Evolutionary conservation across 2,113 vertebrate genomes (phyloP).

Genomic region (Budorcas taxicolor): DNA sequence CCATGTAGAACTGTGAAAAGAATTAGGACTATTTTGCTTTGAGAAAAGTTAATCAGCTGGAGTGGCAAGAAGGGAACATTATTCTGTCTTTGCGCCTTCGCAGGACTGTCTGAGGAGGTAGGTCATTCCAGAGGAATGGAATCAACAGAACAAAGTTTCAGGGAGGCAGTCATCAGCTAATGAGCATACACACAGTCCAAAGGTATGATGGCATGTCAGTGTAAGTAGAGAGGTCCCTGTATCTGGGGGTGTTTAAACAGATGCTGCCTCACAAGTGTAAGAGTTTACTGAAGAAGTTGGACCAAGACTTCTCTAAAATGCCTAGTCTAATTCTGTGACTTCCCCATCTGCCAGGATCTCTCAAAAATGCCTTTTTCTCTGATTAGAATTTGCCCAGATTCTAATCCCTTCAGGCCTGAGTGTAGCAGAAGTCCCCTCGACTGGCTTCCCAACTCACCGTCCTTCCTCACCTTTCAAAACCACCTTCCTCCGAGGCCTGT

Average conservation of each 20-base stretch:
- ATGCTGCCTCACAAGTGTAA: neutral
- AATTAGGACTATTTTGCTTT: neutral
- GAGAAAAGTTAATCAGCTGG: neutral
- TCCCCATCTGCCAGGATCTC: neutral
- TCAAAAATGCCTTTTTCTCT: neutral
- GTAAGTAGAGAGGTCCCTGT: neutral
- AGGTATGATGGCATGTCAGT: neutral
- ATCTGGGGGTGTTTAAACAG: neutral
- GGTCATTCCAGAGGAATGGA: neutral
- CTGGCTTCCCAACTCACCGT: neutral
- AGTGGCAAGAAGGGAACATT: neutral
- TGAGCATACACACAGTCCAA: neutral
- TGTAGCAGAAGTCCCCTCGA: neutral
- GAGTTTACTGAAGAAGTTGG: neutral
- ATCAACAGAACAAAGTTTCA: neutral
- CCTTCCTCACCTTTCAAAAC: neutral
- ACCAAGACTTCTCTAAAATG: neutral
- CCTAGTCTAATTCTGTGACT: neutral
- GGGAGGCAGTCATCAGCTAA: neutral
- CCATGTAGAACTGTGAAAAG: neutral
- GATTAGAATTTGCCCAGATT: neutral
- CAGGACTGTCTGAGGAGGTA: neutral
- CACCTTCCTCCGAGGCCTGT: neutral
- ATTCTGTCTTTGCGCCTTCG: neutral
- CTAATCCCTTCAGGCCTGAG: neutral